Evolutionary conservation across 2,797 vertebrate genomes (phyloP), one percentile per base, ranked within the genome.

Genomic region (Acanthis flammea): DNA sequence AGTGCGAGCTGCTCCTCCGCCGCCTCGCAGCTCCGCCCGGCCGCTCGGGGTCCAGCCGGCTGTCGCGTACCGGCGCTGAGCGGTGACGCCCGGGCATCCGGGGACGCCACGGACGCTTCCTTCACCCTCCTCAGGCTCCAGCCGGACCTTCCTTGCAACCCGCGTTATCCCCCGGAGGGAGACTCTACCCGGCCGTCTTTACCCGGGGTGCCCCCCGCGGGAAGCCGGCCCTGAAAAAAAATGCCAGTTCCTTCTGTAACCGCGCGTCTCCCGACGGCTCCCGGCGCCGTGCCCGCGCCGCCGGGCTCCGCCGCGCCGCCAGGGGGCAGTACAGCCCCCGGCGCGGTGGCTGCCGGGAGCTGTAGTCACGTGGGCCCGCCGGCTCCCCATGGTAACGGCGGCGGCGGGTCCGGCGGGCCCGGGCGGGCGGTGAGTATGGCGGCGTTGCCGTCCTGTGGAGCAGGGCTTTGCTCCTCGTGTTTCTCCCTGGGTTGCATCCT

Each of bases 1-100:
- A 16, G n/a, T 97, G 97, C 63, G 88, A 94, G 91, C 96, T 97
- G 27, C 95, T 98, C 51, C 95, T 97, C 57, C 79, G 88, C 27
- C 97, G 97, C 55, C 94, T 98, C 16, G 53, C 93, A 23, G 94
- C 96, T 11, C 18, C 44, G 35, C 55, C 70, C 33, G 50, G 76
- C 68, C 45, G 4, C 58, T 70, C 61, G 13, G 58, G 5, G 9
- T 41, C 25, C 6, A 1, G 30, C 14, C 4, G 10, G 10, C 45
- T 4, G 48, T 9, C 3, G 22, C 3, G 3, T 31, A 7, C 12
- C 50, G 12, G 33, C 25, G 3, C 54, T 37, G 78, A 82, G 42
- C 54, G 14, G 33, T 37, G 65, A 30, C 4, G 5, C 37, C 39
- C 4, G 58, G 14, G 42, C 60, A 37, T 22, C 37, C 50, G 12